Evolutionary conservation across 2,797 vertebrate species (phyloP).

Genomic region (Gila robusta): DNA sequence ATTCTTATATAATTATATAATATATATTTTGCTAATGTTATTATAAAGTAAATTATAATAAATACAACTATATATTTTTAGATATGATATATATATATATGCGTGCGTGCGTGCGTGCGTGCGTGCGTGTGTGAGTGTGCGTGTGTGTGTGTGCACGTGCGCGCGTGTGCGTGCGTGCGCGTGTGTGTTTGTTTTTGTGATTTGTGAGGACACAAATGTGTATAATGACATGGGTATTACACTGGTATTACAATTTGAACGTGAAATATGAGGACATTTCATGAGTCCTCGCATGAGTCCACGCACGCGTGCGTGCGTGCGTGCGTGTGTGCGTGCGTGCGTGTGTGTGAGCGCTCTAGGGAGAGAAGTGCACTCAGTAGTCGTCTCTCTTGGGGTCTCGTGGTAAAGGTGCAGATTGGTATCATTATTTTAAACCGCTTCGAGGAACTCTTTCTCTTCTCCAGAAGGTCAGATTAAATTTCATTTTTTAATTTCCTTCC

Average conservation of each 20-base stretch:
- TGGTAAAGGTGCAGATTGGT: constrained; percentile 56
- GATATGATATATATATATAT: no score
- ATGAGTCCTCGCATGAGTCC: no score
- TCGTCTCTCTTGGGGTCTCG: constrained; percentile 36
- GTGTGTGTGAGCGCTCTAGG: background rate
- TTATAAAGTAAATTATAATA: background rate
- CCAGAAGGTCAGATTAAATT: constrained; percentile 77
- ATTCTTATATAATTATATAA: no score
- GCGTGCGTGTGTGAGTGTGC: no score
- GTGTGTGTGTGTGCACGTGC: background rate
- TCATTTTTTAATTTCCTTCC: constrained; percentile 76
- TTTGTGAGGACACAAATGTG: no score
- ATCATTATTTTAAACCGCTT: constrained; percentile 60
- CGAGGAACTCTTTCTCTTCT: constrained; percentile 56
- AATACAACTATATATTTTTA: no score
- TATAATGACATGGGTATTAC: no score
- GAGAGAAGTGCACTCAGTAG: background rate
- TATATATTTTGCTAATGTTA: background rate
- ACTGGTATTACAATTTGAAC: no score
- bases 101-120: no score
- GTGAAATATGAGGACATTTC: no score
- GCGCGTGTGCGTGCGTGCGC: background rate
- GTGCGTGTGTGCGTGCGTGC: background rate
- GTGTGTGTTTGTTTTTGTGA: no score
- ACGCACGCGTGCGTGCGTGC: background rate